These are phyloP conservation scores for Xestia c-nigrum DNA, from an alignment of 2,888 invertebrate genomes.

Conservation along the genomic window DNA sequence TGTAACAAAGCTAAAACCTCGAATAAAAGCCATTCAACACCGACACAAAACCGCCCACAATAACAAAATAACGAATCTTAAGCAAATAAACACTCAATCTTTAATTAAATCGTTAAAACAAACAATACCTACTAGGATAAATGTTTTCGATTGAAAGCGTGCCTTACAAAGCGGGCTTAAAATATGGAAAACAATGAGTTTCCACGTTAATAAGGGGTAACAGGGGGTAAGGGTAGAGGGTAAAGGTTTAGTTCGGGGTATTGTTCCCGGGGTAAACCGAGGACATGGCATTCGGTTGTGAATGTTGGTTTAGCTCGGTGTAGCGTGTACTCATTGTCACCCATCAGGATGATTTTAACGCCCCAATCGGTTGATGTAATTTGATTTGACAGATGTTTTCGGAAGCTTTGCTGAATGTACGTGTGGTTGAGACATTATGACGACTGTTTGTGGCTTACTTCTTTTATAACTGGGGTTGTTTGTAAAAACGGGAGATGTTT, in stretches of 20 bases:
- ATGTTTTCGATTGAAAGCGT: constrained; percentile 71
- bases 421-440: constrained; percentile 49
- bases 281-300: constrained; percentile 75
- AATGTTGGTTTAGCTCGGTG: constrained; percentile 83
- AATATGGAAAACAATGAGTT: constrained; percentile 88
- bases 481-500: not conserved
- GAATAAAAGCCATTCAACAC: constrained; percentile 3
- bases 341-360: constrained; percentile 82
- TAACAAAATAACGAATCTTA: constrained; percentile 42
- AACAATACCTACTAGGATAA: constrained; percentile 75
- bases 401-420: constrained; percentile 41
- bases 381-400: constrained; percentile 84
- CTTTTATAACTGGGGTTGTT: constrained; percentile 16
- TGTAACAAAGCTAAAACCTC: not conserved
- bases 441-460: constrained; percentile 36
- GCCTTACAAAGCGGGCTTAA: constrained; percentile 79
- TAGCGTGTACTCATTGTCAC: constrained; percentile 84
- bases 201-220: constrained; percentile 86
- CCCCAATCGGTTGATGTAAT: constrained; percentile 76
- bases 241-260: constrained; percentile 65
- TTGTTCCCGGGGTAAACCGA: constrained; percentile 79
- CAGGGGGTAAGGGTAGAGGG: constrained; percentile 72
- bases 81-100: constrained; percentile 52
- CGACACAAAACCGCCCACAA: constrained; percentile 35
- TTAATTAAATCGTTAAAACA: constrained; percentile 74